phyloP scores from a whole-genome alignment of 1,140 invertebrate species.

The Drosophila bipectinata region DNA sequence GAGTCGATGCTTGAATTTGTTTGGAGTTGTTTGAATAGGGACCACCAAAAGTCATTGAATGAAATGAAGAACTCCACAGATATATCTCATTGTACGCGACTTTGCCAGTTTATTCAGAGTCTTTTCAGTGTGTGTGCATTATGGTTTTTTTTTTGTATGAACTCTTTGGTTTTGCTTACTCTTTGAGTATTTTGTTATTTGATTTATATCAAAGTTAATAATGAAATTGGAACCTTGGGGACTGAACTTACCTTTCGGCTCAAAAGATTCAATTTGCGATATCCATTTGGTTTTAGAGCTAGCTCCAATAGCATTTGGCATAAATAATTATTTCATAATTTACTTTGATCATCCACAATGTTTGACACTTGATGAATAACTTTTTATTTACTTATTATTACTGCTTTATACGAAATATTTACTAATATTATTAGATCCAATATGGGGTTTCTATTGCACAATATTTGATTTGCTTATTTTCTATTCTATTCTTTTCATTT shows the following conservation, averaged over 20 bases:
- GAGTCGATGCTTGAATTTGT: slow-evolving; percentile 78
- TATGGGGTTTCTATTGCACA: slow-evolving; percentile 47
- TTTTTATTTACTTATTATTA: slow-evolving; percentile 55
- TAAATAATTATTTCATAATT: slow-evolving; percentile 60
- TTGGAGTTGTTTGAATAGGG: slow-evolving; percentile 82
- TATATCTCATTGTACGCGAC: slow-evolving; percentile 52
- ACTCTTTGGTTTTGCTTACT: slow-evolving; percentile 47
- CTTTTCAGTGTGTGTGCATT: slow-evolving; percentile 7
- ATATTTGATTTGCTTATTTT: slow-evolving; percentile 38
- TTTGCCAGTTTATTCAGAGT: slow-evolving; percentile 15
- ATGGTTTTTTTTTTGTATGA: slow-evolving; percentile 12
- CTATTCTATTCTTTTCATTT: slow-evolving; percentile 24
- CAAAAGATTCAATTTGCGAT: slow-evolving; percentile 77
- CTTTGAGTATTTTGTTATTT: slow-evolving; percentile 81
- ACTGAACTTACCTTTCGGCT: slow-evolving; percentile 64
- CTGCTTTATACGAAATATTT: slow-evolving; percentile 34
- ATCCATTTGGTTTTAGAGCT: slow-evolving; percentile 65
- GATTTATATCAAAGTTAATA: slow-evolving; percentile 82
- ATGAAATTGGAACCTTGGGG: slow-evolving; percentile 72
- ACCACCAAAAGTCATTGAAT: slow-evolving; percentile 82
- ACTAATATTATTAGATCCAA: slow-evolving; percentile 29
- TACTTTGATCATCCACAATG: slow-evolving; percentile 60
- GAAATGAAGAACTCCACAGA: slow-evolving; percentile 77
- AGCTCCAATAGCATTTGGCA: slow-evolving; percentile 38
- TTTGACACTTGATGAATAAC: slow-evolving; percentile 67